phyloP scores from a whole-genome alignment of 2,113 vertebrate species.

The Tamias sibiricus region DNA sequence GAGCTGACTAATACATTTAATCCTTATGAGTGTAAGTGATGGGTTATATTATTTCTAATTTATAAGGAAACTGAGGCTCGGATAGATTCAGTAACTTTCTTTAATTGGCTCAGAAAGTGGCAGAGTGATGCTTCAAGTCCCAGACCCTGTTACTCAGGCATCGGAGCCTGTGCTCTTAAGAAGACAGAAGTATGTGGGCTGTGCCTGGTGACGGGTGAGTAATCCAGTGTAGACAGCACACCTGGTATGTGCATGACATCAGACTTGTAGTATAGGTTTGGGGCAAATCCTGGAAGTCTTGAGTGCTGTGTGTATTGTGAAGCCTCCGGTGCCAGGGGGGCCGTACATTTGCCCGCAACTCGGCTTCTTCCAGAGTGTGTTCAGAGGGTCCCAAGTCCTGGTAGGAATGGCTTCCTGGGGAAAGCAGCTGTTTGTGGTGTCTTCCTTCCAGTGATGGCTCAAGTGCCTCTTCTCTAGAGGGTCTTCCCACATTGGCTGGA shows the following conservation, averaged over 20 bases:
- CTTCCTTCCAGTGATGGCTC: not conserved
- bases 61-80: not conserved
- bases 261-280: constrained; percentile 53
- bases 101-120: constrained; percentile 31
- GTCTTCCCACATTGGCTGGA: not conserved
- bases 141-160: not conserved
- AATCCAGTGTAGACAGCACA: constrained; percentile 48
- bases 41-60: not conserved
- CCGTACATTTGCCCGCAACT: not conserved
- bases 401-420: constrained; percentile 10
- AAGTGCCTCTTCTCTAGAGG: not conserved
- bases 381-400: not conserved
- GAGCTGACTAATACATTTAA: not conserved
- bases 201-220: constrained; percentile 52
- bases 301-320: constrained; percentile 12
- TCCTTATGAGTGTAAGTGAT: not conserved
- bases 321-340: constrained; percentile 32
- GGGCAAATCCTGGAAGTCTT: constrained; percentile 47
- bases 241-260: constrained; percentile 23
- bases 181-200: constrained; percentile 60
- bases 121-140: not conserved
- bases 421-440: not conserved
- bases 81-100: not conserved
- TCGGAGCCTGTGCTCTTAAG: constrained; percentile 4
- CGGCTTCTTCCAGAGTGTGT: not conserved